Conservation (phyloP, 2,113 vertebrate species). For the Istiophorus platypterus region DNA sequence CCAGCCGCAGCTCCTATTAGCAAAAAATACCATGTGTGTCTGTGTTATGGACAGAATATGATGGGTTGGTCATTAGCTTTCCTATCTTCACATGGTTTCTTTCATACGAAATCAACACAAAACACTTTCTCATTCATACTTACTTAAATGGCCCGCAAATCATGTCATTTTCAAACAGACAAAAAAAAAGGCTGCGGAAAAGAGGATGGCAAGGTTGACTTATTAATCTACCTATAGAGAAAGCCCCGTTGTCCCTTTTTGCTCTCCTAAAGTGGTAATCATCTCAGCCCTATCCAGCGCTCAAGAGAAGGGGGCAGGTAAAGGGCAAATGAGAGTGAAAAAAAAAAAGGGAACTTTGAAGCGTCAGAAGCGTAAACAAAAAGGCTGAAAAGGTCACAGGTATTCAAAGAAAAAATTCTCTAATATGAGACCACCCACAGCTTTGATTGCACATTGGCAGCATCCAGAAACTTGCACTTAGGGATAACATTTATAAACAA, state of each 20-base stretch:
- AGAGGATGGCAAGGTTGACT: constrained; percentile 40
- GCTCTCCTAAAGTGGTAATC: constrained; percentile 51
- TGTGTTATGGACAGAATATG: constrained; percentile 1
- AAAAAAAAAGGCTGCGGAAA: constrained; percentile 42
- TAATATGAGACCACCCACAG: constrained; percentile 2
- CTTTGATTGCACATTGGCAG: constrained; percentile 29
- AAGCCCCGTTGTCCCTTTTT: constrained; percentile 41
- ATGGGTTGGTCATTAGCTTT: background rate
- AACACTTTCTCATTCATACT: constrained; percentile 54
- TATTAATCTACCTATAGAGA: constrained; percentile 54
- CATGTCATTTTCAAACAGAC: constrained; percentile 11
- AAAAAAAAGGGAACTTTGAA: constrained; percentile 44
- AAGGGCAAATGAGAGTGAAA: constrained; percentile 36
- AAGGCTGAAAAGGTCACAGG: constrained; percentile 36
- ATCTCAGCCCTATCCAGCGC: constrained; percentile 37
- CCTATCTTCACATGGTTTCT: constrained; percentile 16
- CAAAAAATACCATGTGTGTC: background rate
- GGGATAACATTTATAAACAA: constrained; percentile 35
- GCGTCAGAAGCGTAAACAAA: constrained; percentile 19
- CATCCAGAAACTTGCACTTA: constrained; percentile 21
- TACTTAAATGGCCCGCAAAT: constrained; percentile 38
- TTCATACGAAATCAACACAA: constrained; percentile 30
- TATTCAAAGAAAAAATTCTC: constrained; percentile 39
- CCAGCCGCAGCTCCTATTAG: background rate
- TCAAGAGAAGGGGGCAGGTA: constrained; percentile 26